Conservation (phyloP, 2,888 invertebrate genomes). For the Lymantria monacha region DNA sequence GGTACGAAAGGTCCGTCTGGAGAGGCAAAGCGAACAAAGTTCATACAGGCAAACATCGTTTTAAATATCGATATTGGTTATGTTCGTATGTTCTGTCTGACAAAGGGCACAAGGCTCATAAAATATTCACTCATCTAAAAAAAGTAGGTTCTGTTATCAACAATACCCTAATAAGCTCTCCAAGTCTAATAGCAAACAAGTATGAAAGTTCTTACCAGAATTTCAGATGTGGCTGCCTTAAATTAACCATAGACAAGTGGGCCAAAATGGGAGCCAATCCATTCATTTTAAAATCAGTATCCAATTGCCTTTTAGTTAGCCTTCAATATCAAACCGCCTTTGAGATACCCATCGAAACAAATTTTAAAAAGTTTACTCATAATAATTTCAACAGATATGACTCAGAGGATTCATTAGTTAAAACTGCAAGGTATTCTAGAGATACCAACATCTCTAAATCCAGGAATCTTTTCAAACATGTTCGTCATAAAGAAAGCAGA, state of each 20-base stretch:
- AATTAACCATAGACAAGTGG: background rate
- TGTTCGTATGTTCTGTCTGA: no score
- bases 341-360: background rate
- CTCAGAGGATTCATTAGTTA: background rate
- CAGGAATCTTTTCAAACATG: slow-evolving; percentile 11
- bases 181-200: background rate
- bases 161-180: background rate
- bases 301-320: background rate
- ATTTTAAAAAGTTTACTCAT: slow-evolving; percentile 1
- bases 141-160: background rate
- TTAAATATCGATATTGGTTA: no score
- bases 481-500: slow-evolving; percentile 26
- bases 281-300: slow-evolving; percentile 2
- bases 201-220: background rate
- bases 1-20: no score
- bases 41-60: no score
- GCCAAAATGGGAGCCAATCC: background rate
- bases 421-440: slow-evolving; percentile 2
- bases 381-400: background rate
- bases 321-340: slow-evolving; percentile 2
- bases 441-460: background rate
- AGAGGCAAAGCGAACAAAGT: no score
- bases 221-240: slow-evolving; percentile 2
- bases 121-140: background rate
- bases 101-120: no score